phyloP scores from a whole-genome alignment of 2,797 vertebrate species.

The Gymnoscopelus microlampas region DNA sequence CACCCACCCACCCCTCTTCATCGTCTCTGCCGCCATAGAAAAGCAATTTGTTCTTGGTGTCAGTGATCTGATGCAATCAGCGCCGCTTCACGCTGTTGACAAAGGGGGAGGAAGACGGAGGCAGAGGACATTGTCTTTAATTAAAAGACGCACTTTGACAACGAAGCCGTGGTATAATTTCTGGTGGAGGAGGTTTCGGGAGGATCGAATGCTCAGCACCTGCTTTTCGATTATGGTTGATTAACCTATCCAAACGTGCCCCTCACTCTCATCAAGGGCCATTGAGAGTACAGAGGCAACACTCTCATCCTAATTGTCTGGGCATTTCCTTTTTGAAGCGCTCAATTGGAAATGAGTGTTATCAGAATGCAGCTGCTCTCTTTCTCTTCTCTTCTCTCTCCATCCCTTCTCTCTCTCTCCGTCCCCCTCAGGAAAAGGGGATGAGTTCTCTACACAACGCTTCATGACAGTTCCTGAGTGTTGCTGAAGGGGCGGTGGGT shows the following conservation, averaged over 20 bases:
- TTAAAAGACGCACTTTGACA: slow-evolving; percentile 66
- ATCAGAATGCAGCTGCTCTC: slow-evolving; percentile 57
- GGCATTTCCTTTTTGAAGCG: slow-evolving; percentile 59
- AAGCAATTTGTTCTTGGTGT: slow-evolving; percentile 78
- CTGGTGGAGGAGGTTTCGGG: slow-evolving; percentile 39
- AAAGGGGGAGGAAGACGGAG: slow-evolving; percentile 49
- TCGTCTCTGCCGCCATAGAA: slow-evolving; percentile 63
- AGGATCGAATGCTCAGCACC: slow-evolving; percentile 67
- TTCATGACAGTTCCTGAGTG: slow-evolving; percentile 63
- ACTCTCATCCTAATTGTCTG: slow-evolving; percentile 68
- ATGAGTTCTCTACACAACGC: slow-evolving; percentile 56
- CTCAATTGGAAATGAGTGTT: slow-evolving; percentile 72
- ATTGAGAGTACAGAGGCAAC: slow-evolving; percentile 59
- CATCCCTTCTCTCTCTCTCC: no score
- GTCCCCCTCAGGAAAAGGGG: slow-evolving; percentile 57
- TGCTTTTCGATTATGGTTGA: slow-evolving; percentile 73
- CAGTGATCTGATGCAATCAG: slow-evolving; percentile 77
- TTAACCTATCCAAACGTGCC: slow-evolving; percentile 69
- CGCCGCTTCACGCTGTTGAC: slow-evolving; percentile 70
- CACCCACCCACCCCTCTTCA: slow-evolving; percentile 48
- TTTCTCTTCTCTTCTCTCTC: slow-evolving; percentile 32
- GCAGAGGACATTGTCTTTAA: slow-evolving; percentile 69
- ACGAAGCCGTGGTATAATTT: slow-evolving; percentile 67
- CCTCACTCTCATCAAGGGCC: slow-evolving; percentile 68
- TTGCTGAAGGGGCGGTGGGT: slow-evolving; percentile 54